Conservation (phyloP, 2,113 vertebrate genomes). For the Mirza zaza region DNA sequence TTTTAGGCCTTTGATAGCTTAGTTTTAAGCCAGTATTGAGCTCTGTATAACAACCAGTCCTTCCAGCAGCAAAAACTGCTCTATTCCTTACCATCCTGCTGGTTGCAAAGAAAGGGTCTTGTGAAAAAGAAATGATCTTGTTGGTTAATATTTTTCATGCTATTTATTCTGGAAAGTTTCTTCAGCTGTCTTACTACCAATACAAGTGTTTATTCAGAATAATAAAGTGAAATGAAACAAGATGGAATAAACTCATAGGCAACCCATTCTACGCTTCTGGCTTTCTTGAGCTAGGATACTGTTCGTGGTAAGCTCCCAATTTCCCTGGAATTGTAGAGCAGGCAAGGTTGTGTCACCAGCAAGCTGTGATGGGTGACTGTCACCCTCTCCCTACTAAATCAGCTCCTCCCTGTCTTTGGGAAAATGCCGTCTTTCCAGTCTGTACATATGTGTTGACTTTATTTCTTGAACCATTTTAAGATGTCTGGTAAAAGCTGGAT, state of each 20-base stretch:
- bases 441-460: background rate
- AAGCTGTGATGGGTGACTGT: background rate
- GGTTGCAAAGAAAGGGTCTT: background rate
- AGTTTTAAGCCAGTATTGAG: background rate
- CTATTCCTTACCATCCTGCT: background rate
- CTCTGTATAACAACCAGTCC: background rate
- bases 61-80: background rate
- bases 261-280: too few species aligned
- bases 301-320: background rate
- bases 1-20: background rate
- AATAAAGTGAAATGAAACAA: background rate
- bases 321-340: background rate
- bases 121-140: background rate
- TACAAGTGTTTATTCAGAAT: slow-evolving; percentile 4
- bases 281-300: background rate
- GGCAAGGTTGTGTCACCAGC: background rate
- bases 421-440: background rate
- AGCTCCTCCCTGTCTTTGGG: background rate
- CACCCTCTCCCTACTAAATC: background rate
- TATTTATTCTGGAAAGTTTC: background rate
- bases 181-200: background rate
- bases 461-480: slow-evolving; percentile 24
- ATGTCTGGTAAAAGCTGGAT: slow-evolving; percentile 51
- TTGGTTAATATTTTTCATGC: background rate
- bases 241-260: background rate